Percentiles rank a stretch among this genome's conserved stretches.
phyloP scores from a whole-genome alignment of 2,888 invertebrate genomes.

The Oligia latruncula region DNA sequence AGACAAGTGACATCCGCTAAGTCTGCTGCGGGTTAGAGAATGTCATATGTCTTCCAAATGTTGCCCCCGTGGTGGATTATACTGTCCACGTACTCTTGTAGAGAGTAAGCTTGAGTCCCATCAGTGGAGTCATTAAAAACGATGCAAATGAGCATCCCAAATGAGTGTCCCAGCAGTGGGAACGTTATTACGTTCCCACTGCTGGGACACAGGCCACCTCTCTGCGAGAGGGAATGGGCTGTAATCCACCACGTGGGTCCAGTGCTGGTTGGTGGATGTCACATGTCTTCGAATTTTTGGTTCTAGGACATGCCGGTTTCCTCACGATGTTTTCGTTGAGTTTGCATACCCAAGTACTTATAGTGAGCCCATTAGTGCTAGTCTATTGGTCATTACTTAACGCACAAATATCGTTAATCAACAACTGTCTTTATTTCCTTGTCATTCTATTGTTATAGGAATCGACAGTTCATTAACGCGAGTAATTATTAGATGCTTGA shows the following conservation, averaged over 20 bases:
- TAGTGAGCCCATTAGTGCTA: background rate
- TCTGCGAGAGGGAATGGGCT: background rate
- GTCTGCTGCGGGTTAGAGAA: no score
- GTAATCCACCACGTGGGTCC: background rate
- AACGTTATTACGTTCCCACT: background rate
- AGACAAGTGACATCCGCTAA: background rate
- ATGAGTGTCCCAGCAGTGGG: no score
- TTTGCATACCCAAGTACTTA: background rate
- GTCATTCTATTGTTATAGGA: conserved; percentile 15
- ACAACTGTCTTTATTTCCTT: background rate
- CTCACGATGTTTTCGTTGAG: background rate
- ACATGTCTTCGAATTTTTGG: background rate
- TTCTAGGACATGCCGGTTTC: background rate
- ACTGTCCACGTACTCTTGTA: background rate
- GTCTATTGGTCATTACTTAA: background rate
- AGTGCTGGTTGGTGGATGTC: background rate
- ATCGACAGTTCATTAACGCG: conserved; percentile 21
- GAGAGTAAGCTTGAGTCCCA: background rate
- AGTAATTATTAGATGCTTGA: conserved; percentile 25
- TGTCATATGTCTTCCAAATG: background rate
- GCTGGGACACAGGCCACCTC: background rate
- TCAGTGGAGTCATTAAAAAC: background rate
- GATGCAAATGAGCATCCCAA: background rate
- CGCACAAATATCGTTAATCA: conserved; percentile 1
- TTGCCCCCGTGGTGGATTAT: background rate